Percentiles rank a stretch among this genome's conserved stretches.
These are phyloP conservation scores for Dysdera silvatica DNA, from an alignment of 1,140 invertebrate genomes.

Conservation along the genomic window DNA sequence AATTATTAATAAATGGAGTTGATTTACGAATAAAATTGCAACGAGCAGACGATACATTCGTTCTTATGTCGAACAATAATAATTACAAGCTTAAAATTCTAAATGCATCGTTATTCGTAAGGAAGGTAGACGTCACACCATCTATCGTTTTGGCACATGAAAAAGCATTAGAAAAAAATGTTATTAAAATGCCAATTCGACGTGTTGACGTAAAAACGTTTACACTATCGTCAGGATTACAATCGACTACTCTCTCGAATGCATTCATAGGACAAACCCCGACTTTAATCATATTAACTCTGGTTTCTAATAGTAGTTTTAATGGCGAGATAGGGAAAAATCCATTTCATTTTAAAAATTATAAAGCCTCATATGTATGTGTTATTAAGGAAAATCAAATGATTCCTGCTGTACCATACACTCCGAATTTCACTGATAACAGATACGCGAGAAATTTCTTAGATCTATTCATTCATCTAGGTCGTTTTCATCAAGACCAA, in stretches of 20 bases:
- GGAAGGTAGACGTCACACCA: conserved; percentile 6
- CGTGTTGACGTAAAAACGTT: not conserved
- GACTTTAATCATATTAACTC: not conserved
- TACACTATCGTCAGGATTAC: not conserved
- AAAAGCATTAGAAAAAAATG: conserved; percentile 5
- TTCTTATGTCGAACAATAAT: not conserved
- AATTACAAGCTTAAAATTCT: not conserved
- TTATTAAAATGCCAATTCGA: conserved; percentile 6
- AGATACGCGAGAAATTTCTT: not conserved
- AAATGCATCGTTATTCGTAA: not conserved
- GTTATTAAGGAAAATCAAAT: not conserved
- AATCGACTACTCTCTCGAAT: conserved; percentile 1
- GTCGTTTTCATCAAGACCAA: not conserved
- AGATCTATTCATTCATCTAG: conserved; percentile 8
- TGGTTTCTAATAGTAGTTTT: conserved; percentile 2
- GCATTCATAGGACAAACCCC: conserved; percentile 10
- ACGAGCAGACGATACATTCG: not conserved
- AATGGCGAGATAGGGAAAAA: conserved; percentile 7
- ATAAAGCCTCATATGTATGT: conserved; percentile 7
- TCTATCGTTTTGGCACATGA: conserved; percentile 9
- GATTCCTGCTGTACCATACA: conserved; percentile 3
- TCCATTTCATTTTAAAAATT: conserved; percentile 14
- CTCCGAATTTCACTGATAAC: conserved; percentile 3
- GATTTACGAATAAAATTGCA: conserved; percentile 6
- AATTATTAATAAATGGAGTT: conserved; percentile 1